A percentile compares a stretch with the other conserved stretches of the same genome.
Evolutionary conservation across 2,113 vertebrate genomes (phyloP).

Genomic region (Paramormyrops kingsleyae): DNA sequence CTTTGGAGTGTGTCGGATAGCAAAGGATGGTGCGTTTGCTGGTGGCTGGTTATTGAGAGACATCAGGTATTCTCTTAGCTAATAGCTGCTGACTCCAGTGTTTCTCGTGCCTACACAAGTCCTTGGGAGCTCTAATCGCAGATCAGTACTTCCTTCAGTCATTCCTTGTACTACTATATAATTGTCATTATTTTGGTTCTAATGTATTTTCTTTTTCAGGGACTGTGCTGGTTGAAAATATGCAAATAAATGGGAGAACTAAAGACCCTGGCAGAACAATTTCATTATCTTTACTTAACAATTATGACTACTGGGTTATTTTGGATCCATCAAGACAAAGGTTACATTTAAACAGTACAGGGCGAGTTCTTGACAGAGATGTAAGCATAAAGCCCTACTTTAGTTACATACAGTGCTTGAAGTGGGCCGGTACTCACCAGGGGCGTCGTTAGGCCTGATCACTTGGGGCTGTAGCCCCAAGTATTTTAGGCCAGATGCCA

Average conservation of each 20-base stretch:
- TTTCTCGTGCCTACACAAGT: too few species aligned
- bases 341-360: conserved; percentile 91
- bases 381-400: conserved; percentile 60
- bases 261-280: conserved; percentile 80
- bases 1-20: too few species aligned
- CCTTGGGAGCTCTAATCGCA: too few species aligned
- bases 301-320: conserved; percentile 88
- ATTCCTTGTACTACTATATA: neutral
- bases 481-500: too few species aligned
- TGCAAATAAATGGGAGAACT: conserved; percentile 91
- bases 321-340: conserved; percentile 78
- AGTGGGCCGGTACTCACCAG: neutral
- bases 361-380: conserved; percentile 87
- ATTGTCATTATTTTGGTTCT: neutral
- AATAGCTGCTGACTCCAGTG: too few species aligned
- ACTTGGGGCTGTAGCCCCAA: too few species aligned
- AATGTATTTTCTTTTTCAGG: conserved; percentile 57
- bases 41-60: too few species aligned
- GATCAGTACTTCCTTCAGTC: neutral
- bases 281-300: conserved; percentile 77
- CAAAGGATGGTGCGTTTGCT: too few species aligned
- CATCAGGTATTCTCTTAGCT: too few species aligned
- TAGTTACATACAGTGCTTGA: neutral
- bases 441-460: too few species aligned
- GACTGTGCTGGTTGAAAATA: conserved; percentile 91